These are phyloP conservation scores for Sebastes matsubarae DNA, from an alignment of 2,797 vertebrate genomes.

Conservation along the genomic window DNA sequence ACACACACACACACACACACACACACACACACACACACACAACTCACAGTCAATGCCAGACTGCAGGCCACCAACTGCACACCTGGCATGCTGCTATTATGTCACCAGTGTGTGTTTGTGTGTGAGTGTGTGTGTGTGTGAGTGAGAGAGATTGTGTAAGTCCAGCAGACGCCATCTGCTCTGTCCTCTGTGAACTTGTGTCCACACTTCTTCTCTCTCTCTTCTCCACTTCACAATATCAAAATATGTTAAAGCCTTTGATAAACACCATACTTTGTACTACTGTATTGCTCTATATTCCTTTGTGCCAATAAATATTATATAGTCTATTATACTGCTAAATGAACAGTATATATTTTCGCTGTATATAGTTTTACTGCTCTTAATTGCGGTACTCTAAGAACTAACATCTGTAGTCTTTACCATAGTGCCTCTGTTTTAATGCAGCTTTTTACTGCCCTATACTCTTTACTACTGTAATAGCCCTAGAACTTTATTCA, in stretches of 20 bases:
- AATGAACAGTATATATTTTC: background rate
- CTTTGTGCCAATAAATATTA: background rate
- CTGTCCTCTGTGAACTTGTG: conserved; percentile 78
- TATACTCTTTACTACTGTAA: background rate
- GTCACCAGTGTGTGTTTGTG: conserved; percentile 69
- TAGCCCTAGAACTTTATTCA: background rate
- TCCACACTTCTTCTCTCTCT: conserved; percentile 58
- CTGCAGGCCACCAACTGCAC: conserved; percentile 79
- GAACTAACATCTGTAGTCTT: background rate
- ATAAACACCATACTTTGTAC: conserved; percentile 2
- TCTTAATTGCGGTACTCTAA: background rate
- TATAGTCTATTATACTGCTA: background rate
- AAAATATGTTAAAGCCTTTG: conserved; percentile 11
- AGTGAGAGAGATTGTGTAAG: conserved; percentile 65
- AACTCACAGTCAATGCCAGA: conserved; percentile 68
- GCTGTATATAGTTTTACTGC: background rate
- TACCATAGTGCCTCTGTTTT: background rate
- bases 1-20: conserved; percentile 41
- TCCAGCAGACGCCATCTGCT: conserved; percentile 81
- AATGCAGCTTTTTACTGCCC: background rate
- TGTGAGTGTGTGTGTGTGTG: conserved; percentile 31
- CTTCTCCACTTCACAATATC: conserved; percentile 31
- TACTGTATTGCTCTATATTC: background rate
- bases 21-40: conserved; percentile 21
- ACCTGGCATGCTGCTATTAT: conserved; percentile 82